phyloP scores from a whole-genome alignment of 2,888 invertebrate genomes.

The Schizotus pectinicornis region DNA sequence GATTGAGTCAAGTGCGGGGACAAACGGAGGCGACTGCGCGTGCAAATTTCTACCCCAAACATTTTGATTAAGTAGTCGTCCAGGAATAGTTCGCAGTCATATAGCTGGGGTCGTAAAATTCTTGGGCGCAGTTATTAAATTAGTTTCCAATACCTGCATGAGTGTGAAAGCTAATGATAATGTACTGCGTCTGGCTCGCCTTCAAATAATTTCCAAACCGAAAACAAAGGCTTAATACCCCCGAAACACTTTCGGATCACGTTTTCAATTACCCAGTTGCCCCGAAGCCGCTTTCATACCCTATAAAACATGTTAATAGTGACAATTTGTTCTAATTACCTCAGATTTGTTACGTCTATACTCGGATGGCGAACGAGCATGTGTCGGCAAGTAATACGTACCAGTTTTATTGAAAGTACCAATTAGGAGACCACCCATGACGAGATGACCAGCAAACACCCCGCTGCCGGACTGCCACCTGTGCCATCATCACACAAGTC shows the following conservation, averaged over 20 bases:
- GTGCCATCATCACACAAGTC: constrained; percentile 4
- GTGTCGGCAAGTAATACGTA: background rate
- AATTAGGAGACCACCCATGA: constrained; percentile 46
- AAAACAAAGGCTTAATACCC: too few species aligned
- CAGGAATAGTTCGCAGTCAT: too few species aligned
- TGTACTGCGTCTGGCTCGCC: too few species aligned
- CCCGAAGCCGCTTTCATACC: constrained; percentile 13
- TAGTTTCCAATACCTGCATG: too few species aligned
- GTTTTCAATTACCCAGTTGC: constrained; percentile 33
- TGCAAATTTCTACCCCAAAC: too few species aligned
- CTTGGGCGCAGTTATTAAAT: too few species aligned
- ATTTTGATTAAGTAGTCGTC: too few species aligned
- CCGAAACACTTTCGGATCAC: constrained; percentile 30
- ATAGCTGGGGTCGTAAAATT: too few species aligned
- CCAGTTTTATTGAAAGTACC: constrained; percentile 38
- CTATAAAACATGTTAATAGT: constrained; percentile 31
- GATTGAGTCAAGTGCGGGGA: too few species aligned
- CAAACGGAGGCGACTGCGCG: too few species aligned
- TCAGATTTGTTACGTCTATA: background rate
- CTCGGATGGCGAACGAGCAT: background rate
- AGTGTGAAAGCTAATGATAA: too few species aligned
- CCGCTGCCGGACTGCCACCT: constrained; percentile 5
- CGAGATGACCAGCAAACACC: constrained; percentile 12
- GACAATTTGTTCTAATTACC: constrained; percentile 41
- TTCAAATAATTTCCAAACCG: too few species aligned